Conservation (phyloP, 2,888 invertebrate species). For the Melanophora roralis region DNA sequence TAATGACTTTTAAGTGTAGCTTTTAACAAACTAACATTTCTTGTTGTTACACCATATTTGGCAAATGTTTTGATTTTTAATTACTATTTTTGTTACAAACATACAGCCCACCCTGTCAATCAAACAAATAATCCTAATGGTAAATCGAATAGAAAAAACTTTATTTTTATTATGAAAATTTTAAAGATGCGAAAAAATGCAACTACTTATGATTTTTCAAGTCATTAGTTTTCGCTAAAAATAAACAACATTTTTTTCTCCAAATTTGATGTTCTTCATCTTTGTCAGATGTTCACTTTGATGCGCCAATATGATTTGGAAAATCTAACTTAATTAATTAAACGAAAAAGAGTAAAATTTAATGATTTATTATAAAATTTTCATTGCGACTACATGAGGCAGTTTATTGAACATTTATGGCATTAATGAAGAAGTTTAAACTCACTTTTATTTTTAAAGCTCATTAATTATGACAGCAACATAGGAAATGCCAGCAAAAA, state of each 20-base stretch:
- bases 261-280: background rate
- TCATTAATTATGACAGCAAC: constrained; percentile 22
- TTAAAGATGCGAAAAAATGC: no score
- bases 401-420: constrained; percentile 25
- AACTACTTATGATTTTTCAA: constrained; percentile 11
- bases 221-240: constrained; percentile 54
- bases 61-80: no score
- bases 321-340: constrained; percentile 2
- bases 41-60: no score
- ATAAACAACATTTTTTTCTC: constrained; percentile 34
- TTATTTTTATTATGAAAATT: no score
- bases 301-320: background rate
- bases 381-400: background rate
- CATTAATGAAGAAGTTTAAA: constrained; percentile 50
- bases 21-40: no score
- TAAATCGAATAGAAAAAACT: no score
- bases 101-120: no score
- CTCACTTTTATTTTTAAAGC: background rate
- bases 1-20: no score
- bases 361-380: constrained; percentile 33
- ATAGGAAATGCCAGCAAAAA: background rate
- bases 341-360: background rate
- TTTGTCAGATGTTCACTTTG: background rate
- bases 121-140: no score
- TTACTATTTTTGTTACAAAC: no score